These are phyloP conservation scores for Fundulus diaphanus DNA, from an alignment of 2,797 vertebrate species.

Conservation along the genomic window DNA sequence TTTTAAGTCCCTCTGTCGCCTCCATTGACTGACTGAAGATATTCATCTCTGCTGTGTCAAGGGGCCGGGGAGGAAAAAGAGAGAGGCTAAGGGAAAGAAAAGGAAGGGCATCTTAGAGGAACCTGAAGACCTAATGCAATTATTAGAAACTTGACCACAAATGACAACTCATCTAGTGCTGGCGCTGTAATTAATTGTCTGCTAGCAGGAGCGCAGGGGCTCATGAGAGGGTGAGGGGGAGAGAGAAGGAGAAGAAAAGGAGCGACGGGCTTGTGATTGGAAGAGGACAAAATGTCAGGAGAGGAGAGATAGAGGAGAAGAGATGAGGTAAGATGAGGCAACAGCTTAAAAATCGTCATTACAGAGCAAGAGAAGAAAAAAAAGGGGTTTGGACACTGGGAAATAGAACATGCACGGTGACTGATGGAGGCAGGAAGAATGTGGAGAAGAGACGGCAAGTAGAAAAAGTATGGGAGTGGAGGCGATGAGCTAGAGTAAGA, in stretches of 20 bases:
- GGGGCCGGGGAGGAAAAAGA: conserved; percentile 34
- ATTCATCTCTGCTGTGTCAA: conserved; percentile 76
- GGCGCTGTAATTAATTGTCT: conserved; percentile 78
- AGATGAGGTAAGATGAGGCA: conserved; percentile 62
- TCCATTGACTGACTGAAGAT: conserved; percentile 78
- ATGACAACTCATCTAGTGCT: conserved; percentile 76
- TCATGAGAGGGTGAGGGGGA: conserved; percentile 21
- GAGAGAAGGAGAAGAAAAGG: conserved; percentile 23
- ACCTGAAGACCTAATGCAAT: conserved; percentile 72
- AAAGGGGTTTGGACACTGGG: conserved; percentile 30
- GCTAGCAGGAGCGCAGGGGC: conserved; percentile 54
- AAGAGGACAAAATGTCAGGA: conserved; percentile 47
- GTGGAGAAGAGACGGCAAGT: conserved; percentile 20
- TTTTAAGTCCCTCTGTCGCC: conserved; percentile 77
- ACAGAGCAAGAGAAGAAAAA: conserved; percentile 23
- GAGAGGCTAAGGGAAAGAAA: conserved; percentile 21
- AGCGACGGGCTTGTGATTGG: conserved; percentile 36
- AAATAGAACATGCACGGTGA: conserved; percentile 26
- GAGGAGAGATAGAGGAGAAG: conserved; percentile 36
- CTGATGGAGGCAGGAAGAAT: conserved; percentile 18
- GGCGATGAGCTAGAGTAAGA: conserved; percentile 35
- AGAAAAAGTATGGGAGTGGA: conserved; percentile 29
- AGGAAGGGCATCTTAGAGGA: conserved; percentile 45
- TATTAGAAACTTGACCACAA: conserved; percentile 81
- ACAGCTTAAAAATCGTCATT: conserved; percentile 52